A percentile compares a stretch with the other conserved stretches of the same genome.
These are phyloP conservation scores for Setophaga kirtlandii DNA, from an alignment of 2,113 vertebrate genomes.

Conservation along the genomic window DNA sequence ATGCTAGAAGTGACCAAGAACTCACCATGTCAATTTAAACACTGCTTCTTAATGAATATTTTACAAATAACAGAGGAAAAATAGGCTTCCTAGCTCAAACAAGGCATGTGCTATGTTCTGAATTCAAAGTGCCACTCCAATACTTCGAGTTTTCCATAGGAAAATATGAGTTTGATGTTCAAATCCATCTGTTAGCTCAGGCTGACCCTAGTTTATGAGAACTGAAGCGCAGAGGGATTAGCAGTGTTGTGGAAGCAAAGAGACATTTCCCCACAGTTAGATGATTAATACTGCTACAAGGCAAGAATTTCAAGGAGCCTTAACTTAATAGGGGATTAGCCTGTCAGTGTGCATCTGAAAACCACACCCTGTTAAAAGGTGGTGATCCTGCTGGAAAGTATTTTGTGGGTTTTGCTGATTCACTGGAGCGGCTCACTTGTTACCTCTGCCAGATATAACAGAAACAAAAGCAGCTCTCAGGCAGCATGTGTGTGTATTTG, in stretches of 20 bases:
- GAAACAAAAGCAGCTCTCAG: slow-evolving; percentile 42
- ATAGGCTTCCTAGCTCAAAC: background rate
- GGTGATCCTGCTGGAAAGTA: slow-evolving; percentile 55
- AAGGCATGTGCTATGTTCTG: background rate
- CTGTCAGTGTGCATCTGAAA: slow-evolving; percentile 13
- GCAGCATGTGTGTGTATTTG: background rate
- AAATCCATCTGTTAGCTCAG: background rate
- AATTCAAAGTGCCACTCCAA: background rate
- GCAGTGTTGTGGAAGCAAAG: background rate
- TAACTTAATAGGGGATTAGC: background rate
- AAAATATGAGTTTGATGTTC: background rate
- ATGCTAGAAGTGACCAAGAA: background rate
- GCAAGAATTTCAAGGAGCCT: background rate
- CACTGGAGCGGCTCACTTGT: background rate
- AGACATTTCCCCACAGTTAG: background rate
- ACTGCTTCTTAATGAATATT: background rate
- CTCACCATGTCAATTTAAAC: background rate
- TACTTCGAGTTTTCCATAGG: background rate
- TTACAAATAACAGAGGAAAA: background rate
- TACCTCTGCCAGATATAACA: background rate
- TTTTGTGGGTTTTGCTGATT: slow-evolving; percentile 62
- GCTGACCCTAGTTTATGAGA: background rate
- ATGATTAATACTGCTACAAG: background rate
- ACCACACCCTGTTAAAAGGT: slow-evolving; percentile 24
- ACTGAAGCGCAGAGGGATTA: background rate